A percentile compares a stretch with the other conserved stretches of the same genome.
Evolutionary conservation across 2,888 invertebrate species (phyloP).

Genomic region (Margaritifera margaritifera): DNA sequence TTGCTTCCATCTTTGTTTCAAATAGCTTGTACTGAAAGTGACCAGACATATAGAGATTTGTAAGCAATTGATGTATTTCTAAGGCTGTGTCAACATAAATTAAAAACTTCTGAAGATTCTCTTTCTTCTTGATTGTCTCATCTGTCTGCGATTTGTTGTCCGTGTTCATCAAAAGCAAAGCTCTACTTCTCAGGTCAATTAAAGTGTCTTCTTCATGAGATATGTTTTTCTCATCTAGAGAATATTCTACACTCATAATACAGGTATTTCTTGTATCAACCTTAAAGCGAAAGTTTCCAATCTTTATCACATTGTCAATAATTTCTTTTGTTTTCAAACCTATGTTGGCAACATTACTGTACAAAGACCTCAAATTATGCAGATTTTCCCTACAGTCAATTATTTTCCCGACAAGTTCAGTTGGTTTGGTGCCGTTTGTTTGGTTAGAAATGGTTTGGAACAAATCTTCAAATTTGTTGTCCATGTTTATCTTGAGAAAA

Average conservation of each 20-base stretch:
- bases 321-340: slow-evolving; percentile 44
- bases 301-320: slow-evolving; percentile 31
- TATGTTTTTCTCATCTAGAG: slow-evolving; percentile 19
- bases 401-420: slow-evolving; percentile 32
- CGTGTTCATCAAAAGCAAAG: slow-evolving; percentile 37
- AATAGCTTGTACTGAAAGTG: too few relatives aligned
- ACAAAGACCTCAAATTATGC: slow-evolving; percentile 40
- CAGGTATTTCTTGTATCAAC: slow-evolving; percentile 10
- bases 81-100: slow-evolving; percentile 10
- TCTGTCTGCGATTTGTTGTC: slow-evolving; percentile 7
- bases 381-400: slow-evolving; percentile 35
- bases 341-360: slow-evolving; percentile 46
- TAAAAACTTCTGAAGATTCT: slow-evolving; percentile 14
- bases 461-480: neutral
- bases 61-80: slow-evolving; percentile 13
- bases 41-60: neutral
- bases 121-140: too few relatives aligned
- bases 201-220: slow-evolving; percentile 15
- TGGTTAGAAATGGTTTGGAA: slow-evolving; percentile 11
- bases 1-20: too few relatives aligned
- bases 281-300: slow-evolving; percentile 30
- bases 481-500: slow-evolving; percentile 16
- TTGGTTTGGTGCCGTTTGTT: slow-evolving; percentile 8
- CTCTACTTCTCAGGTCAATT: slow-evolving; percentile 41
- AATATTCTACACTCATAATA: slow-evolving; percentile 20